These are phyloP conservation scores for Dunckerocampus dactyliophorus DNA, from an alignment of 2,113 vertebrate genomes.

Conservation along the genomic window DNA sequence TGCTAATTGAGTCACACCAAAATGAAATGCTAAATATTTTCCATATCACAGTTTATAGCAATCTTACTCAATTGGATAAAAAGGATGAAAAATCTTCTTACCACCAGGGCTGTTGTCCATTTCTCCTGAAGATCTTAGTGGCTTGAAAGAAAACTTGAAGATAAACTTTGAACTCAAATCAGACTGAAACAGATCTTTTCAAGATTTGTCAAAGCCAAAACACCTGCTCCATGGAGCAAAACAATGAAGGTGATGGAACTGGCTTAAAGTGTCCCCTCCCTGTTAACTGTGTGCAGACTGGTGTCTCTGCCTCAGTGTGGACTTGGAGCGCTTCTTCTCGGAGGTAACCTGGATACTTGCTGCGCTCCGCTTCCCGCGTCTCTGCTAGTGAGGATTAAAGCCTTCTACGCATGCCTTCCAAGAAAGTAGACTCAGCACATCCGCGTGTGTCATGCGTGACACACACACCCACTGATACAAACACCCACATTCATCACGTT, in stretches of 20 bases:
- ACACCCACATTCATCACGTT: slow-evolving; percentile 70
- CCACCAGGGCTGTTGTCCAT: slow-evolving; percentile 76
- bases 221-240: slow-evolving; percentile 47
- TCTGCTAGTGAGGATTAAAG: slow-evolving; percentile 41
- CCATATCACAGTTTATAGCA: neutral
- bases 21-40: neutral
- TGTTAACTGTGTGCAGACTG: neutral
- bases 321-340: slow-evolving; percentile 20
- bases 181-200: slow-evolving; percentile 36
- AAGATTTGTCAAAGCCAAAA: slow-evolving; percentile 32
- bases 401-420: slow-evolving; percentile 47
- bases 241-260: slow-evolving; percentile 18
- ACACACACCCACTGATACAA: slow-evolving; percentile 61
- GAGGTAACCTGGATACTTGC: slow-evolving; percentile 34
- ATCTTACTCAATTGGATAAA: neutral
- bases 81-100: slow-evolving; percentile 31
- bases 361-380: slow-evolving; percentile 30
- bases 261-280: neutral
- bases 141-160: neutral
- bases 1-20: too few relatives aligned
- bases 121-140: slow-evolving; percentile 20
- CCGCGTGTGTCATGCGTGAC: slow-evolving; percentile 40
- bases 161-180: slow-evolving; percentile 17
- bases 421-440: slow-evolving; percentile 49
- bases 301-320: slow-evolving; percentile 1